Base-by-base conservation (phyloP, 1,140 invertebrate species). In the Fopius arisanus region DNA sequence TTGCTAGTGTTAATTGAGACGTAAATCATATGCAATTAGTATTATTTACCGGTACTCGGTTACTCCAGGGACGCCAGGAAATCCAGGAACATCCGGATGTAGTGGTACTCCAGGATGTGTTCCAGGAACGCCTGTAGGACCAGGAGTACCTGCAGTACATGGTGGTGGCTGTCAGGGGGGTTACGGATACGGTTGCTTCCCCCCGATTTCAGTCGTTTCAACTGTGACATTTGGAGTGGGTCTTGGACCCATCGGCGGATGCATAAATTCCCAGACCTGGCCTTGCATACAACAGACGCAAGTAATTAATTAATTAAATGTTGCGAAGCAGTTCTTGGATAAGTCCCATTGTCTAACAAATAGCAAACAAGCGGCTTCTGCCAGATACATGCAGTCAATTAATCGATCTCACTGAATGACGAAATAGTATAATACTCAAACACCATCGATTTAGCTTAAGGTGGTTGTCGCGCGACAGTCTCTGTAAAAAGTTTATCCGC, bases 201-300 rank as follows among this genome's bases (percentile, higher is more conserved):
- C 76, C 14, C 76, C 75, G 33, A 43, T 77, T 68, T 74, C 77
- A 63, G 31, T 80, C 1, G 77, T 81, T 19, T 82, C 83, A n/a
- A 82, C 83, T 68, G 77, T 84, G 4, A 81, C 80, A 10, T 79
- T 82, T 41, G 82, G 82, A 5, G 48, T 82, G 23, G 79, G 80
- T 28, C 28, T 77, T 4, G 78, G 79, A 31, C 70, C 77, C 16
- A 62, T 71, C 16, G 78, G 72, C 21, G 75, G 74, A 1, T 82
- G 79, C 63, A 23, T 67, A 16, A 72, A 54, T 5, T 41, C 43
- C 16, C 68, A 71, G 43, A 63, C 31, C 43, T 84, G 83, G 81
- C 78, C 81, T n/a, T 83, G 81, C 19, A 29, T 67, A 16, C 79
- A 75, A n/a, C 28, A 9, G 16, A 54, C 69, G 70, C 67, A 69